These are phyloP conservation scores for Lordiphosa clarofinis DNA, from an alignment of 1,140 invertebrate species.

Conservation along the genomic window DNA sequence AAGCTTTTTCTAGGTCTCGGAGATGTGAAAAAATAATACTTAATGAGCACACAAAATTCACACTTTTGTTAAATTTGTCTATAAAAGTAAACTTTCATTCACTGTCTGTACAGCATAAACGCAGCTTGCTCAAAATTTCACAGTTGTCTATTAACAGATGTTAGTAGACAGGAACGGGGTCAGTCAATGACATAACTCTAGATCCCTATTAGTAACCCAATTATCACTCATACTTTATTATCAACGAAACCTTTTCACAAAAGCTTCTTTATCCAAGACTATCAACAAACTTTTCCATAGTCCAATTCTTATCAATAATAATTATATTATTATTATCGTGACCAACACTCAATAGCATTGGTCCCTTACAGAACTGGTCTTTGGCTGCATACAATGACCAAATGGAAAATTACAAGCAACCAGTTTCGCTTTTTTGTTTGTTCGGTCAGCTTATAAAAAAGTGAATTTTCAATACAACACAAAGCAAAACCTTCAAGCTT, in stretches of 20 bases:
- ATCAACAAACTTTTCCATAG: slow-evolving; percentile 27
- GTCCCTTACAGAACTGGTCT: slow-evolving; percentile 68
- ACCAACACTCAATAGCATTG: slow-evolving; percentile 17
- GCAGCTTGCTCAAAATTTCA: no score
- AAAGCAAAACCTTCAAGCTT: slow-evolving; percentile 20
- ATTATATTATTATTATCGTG: slow-evolving; percentile 16
- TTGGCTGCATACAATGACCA: slow-evolving; percentile 43
- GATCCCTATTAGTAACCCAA: no score
- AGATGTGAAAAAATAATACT: no score
- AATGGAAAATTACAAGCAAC: slow-evolving; percentile 67
- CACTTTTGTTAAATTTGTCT: no score
- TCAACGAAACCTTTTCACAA: neutral
- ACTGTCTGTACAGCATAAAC: no score
- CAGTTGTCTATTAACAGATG: no score
- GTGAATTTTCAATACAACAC: slow-evolving; percentile 7
- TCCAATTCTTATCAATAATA: slow-evolving; percentile 2
- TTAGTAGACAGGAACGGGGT: no score
- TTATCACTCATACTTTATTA: no score
- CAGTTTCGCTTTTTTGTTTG: slow-evolving; percentile 43
- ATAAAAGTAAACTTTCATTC: no score
- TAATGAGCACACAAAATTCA: no score
- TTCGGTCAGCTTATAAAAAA: slow-evolving; percentile 18
- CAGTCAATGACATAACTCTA: no score
- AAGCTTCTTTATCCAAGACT: neutral
- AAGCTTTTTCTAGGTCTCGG: no score